Percentiles rank a stretch among this genome's conserved stretches.
Evolutionary conservation across 2,888 invertebrate genomes (phyloP).

Genomic region (Fragum whitleyi): DNA sequence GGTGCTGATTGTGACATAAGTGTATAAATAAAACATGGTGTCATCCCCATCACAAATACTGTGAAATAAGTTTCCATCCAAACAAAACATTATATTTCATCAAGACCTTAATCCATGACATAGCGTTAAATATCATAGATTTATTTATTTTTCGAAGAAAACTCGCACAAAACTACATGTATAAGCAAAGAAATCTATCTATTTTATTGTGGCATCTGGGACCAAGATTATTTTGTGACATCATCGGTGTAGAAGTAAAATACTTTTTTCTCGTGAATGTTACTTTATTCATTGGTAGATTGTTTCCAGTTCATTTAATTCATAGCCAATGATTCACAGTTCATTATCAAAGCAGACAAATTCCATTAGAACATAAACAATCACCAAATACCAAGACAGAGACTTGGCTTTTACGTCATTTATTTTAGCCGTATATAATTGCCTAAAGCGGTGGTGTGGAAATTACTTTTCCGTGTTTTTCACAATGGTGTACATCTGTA

Average conservation of each 20-base stretch:
- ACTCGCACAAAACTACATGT: conserved; percentile 4
- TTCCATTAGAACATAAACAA: not conserved
- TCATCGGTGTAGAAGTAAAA: conserved; percentile 1
- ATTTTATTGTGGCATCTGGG: conserved; percentile 16
- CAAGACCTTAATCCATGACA: conserved; percentile 2
- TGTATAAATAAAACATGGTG: not conserved
- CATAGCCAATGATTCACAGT: not conserved
- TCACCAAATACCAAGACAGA: not conserved
- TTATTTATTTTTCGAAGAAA: conserved; percentile 46
- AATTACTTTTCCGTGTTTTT: conserved; percentile 13
- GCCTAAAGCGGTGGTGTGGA: conserved; percentile 20
- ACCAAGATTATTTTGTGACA: conserved; percentile 16
- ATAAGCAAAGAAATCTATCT: conserved; percentile 8
- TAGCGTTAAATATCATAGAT: conserved; percentile 32
- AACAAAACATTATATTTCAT: conserved; percentile 18
- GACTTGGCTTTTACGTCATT: conserved; percentile 17
- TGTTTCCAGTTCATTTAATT: not conserved
- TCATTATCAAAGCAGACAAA: conserved; percentile 1
- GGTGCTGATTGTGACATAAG: conserved; percentile 55
- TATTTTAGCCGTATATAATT: conserved; percentile 16
- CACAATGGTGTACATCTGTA: not conserved
- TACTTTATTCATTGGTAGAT: not conserved
- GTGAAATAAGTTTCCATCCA: conserved; percentile 15
- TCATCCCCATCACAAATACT: not conserved
- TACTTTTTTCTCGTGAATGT: conserved; percentile 7